phyloP scores from a whole-genome alignment of 2,888 invertebrate genomes.

The Physocephala rufipes region DNA sequence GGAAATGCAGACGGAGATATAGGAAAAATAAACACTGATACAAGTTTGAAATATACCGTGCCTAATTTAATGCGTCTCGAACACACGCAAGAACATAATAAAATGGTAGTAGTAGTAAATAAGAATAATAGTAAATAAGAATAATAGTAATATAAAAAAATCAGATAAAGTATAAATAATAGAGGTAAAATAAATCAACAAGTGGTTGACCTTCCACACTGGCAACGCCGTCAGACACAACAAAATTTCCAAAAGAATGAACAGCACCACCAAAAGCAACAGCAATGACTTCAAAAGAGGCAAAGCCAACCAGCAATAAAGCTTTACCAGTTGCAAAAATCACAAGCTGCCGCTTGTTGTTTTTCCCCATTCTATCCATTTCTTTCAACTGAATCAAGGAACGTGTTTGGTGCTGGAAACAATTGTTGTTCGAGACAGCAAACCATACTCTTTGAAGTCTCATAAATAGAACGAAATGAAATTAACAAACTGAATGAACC shows the following conservation, averaged over 20 bases:
- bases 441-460: too few species aligned
- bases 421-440: too few species aligned
- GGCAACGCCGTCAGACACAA: background rate
- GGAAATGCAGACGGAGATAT: too few species aligned
- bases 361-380: too few species aligned
- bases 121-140: background rate
- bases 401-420: background rate
- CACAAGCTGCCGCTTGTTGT: background rate
- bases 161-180: background rate
- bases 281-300: background rate
- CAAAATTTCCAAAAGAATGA: slow-evolving; percentile 3
- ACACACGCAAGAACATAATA: too few species aligned
- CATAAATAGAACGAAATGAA: too few species aligned
- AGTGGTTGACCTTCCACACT: background rate
- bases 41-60: too few species aligned
- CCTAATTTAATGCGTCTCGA: too few species aligned
- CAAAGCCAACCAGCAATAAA: background rate
- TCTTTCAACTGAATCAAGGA: too few species aligned
- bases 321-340: background rate
- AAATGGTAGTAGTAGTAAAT: background rate
- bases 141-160: background rate
- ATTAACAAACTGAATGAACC: too few species aligned
- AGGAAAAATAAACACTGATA: too few species aligned
- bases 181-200: background rate
- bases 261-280: background rate